phyloP scores from a whole-genome alignment of 2,888 invertebrate species.

The Lissocephala sabroskyi region DNA sequence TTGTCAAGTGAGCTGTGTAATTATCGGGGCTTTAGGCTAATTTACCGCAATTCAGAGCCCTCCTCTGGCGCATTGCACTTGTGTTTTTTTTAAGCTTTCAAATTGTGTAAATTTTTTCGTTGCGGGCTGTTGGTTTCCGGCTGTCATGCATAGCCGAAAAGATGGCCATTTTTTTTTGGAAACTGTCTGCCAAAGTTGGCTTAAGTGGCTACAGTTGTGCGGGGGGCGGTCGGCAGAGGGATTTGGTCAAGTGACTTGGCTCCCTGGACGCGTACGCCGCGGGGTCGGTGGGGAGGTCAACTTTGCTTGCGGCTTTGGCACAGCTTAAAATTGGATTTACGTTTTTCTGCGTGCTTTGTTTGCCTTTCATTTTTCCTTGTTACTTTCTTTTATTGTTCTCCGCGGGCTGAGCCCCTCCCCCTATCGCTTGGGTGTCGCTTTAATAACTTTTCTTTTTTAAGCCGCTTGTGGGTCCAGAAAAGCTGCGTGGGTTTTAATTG shows the following conservation, averaged over 20 bases:
- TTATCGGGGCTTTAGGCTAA: slow-evolving; percentile 55
- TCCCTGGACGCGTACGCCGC: too few species aligned
- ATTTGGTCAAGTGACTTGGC: too few species aligned
- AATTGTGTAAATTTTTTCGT: too few species aligned
- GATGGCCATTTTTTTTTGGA: slow-evolving; percentile 7
- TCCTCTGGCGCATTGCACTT: background rate
- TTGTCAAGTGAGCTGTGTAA: slow-evolving; percentile 37
- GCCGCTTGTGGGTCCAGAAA: slow-evolving; percentile 11
- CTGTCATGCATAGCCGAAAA: slow-evolving; percentile 27
- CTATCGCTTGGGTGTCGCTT: slow-evolving; percentile 48
- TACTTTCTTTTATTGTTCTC: slow-evolving; percentile 8
- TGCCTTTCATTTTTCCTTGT: slow-evolving; percentile 15
- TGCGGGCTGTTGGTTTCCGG: too few species aligned
- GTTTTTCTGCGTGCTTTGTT: slow-evolving; percentile 33
- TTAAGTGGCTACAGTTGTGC: slow-evolving; percentile 59
- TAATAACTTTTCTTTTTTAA: slow-evolving; percentile 55
- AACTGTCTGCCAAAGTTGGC: slow-evolving; percentile 7
- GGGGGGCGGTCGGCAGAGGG: slow-evolving; percentile 30
- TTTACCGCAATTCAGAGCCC: slow-evolving; percentile 4
- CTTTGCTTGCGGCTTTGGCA: slow-evolving; percentile 49
- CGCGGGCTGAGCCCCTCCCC: too few species aligned
- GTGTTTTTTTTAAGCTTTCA: slow-evolving; percentile 17
- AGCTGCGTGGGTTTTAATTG: slow-evolving; percentile 9
- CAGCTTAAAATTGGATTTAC: slow-evolving; percentile 62
- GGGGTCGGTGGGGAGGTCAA: too few species aligned